phyloP scores from a whole-genome alignment of 2,113 vertebrate genomes.

The Tricholaema leucomelas region DNA sequence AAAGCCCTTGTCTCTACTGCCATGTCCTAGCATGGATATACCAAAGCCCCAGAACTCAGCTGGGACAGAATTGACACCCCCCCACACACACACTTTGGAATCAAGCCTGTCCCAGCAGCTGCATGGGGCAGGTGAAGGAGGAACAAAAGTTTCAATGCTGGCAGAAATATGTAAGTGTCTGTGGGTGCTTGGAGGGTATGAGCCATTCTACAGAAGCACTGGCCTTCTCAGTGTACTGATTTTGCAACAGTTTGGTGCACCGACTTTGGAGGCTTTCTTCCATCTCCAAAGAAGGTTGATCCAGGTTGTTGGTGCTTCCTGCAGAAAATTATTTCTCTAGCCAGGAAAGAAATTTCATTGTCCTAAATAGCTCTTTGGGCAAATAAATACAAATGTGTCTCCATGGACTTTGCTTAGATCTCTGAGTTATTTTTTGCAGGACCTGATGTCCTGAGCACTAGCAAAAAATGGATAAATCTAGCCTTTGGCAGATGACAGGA shows the following conservation, averaged over 20 bases:
- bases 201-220: background rate
- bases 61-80: no score
- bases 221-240: background rate
- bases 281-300: background rate
- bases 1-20: background rate
- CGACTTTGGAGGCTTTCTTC: background rate
- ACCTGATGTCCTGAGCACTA: background rate
- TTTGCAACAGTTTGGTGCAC: background rate
- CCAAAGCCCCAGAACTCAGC: background rate
- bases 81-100: background rate
- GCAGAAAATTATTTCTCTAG: background rate
- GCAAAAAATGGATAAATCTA: background rate
- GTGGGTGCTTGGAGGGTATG: background rate
- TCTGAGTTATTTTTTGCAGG: background rate
- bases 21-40: background rate
- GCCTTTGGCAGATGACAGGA: background rate
- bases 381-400: background rate
- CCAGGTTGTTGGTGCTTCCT: background rate
- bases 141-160: background rate
- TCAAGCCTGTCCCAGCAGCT: background rate
- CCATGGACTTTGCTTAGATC: background rate
- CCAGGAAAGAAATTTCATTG: background rate
- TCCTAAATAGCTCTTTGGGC: background rate
- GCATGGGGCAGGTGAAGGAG: accelerated
- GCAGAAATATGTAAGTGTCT: background rate